Conservation (phyloP, 2,113 vertebrate species). For the Thalassarche chlororhynchos region DNA sequence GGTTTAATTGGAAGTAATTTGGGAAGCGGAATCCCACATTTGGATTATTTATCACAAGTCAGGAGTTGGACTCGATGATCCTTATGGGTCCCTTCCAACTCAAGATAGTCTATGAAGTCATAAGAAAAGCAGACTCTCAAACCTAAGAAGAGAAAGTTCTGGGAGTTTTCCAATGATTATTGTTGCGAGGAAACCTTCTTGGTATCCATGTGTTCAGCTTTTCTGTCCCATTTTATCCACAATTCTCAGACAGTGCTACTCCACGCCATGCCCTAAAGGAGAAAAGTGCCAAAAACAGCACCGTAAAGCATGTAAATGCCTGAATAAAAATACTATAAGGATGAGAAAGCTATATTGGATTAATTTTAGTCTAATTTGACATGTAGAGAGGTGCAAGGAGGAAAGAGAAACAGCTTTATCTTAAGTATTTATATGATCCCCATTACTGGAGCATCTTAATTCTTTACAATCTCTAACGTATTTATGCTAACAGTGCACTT, state of each 20-base stretch:
- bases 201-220: neutral
- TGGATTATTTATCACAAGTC: neutral
- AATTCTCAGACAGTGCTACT: conserved; percentile 40
- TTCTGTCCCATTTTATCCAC: conserved; percentile 45
- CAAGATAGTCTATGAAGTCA: neutral
- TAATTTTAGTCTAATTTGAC: conserved; percentile 36
- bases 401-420: neutral
- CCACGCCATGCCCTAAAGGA: conserved; percentile 24
- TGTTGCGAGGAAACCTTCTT: conserved; percentile 22
- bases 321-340: conserved; percentile 24
- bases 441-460: neutral
- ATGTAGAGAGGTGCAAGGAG: neutral
- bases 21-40: neutral
- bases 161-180: neutral
- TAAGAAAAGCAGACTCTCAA: conserved; percentile 25
- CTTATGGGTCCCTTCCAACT: neutral
- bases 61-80: neutral
- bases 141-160: neutral
- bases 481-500: neutral
- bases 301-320: conserved; percentile 53
- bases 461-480: neutral
- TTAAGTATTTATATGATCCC: neutral
- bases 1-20: neutral
- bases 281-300: neutral
- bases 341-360: conserved; percentile 34